These are phyloP conservation scores for Elaphurus davidianus DNA, from an alignment of 2,113 vertebrate species.

Conservation along the genomic window DNA sequence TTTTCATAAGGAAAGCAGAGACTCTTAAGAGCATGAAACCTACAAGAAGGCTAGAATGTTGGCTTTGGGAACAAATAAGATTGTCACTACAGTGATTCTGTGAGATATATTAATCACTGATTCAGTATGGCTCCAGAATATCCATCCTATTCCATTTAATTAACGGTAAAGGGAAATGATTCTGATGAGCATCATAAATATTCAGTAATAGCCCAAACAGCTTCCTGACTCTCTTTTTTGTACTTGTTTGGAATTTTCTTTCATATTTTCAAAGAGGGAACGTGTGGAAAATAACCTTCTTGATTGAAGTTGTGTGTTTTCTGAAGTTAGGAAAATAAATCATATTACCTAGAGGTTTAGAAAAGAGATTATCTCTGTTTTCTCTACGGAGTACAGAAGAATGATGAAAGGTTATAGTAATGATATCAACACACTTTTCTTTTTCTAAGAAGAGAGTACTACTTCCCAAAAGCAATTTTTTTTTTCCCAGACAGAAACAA, in stretches of 20 bases:
- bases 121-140: background rate
- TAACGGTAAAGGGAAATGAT: slow-evolving; percentile 21
- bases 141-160: background rate
- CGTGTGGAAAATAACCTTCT: background rate
- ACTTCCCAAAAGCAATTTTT: background rate
- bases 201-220: background rate
- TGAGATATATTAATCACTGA: background rate
- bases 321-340: background rate
- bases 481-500: background rate
- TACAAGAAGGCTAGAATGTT: background rate
- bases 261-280: slow-evolving; percentile 18
- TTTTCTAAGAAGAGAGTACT: background rate
- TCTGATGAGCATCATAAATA: background rate
- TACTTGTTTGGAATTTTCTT: slow-evolving; percentile 36
- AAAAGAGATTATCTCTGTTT: slow-evolving; percentile 8
- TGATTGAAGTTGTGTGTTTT: slow-evolving; percentile 3
- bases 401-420: background rate
- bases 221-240: background rate
- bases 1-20: slow-evolving; percentile 3
- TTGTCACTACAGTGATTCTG: background rate
- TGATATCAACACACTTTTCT: background rate
- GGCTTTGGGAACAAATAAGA: background rate
- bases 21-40: background rate
- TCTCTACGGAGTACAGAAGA: background rate
- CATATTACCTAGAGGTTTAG: background rate